Evolutionary conservation across 2,113 vertebrate genomes (phyloP).

Genomic region (Chamaetylas fuelleborni): DNA sequence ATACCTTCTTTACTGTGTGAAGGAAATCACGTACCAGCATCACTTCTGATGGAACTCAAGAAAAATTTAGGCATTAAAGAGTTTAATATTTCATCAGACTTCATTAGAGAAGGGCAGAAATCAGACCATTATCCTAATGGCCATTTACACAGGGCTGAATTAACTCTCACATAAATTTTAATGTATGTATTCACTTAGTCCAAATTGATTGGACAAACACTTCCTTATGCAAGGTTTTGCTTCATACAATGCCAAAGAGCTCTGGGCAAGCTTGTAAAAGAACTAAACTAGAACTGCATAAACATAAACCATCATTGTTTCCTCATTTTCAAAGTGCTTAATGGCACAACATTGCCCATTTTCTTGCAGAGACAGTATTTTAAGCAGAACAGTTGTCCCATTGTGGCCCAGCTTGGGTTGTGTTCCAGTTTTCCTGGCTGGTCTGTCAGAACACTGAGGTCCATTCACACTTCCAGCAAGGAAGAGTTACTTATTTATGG

Average conservation of each 20-base stretch:
- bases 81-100: not conserved
- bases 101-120: not conserved
- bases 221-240: not conserved
- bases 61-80: not conserved
- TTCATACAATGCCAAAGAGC: not conserved
- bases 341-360: accelerated
- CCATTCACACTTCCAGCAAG: not conserved
- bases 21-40: not conserved
- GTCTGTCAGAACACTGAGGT: not conserved
- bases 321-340: not conserved
- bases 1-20: not conserved
- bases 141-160: not conserved
- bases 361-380: not conserved
- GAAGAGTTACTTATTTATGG: not conserved
- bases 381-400: not conserved
- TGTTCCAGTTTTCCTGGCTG: not conserved
- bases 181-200: not conserved
- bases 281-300: not conserved
- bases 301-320: not conserved
- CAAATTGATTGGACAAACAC: not conserved
- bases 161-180: not conserved
- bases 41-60: not conserved
- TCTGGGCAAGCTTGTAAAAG: not conserved
- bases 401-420: not conserved
- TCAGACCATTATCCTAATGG: not conserved